Evolutionary conservation across 2,113 vertebrate species (phyloP), one percentile per base, ranked within the genome.

Genomic region (Laterallus jamaicensis): DNA sequence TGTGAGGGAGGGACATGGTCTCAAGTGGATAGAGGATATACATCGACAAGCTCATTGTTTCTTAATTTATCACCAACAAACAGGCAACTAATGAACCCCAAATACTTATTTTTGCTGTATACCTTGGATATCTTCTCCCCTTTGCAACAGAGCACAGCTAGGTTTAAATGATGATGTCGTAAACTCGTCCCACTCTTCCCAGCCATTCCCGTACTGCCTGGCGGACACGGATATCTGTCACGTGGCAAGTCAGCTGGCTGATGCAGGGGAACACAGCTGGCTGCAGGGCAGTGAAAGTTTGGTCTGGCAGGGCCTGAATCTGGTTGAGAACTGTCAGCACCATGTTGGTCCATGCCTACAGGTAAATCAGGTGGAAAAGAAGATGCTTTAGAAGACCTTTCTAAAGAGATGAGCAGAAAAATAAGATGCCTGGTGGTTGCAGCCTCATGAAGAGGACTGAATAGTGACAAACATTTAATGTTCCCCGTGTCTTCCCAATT

Each of bases 341-440:
- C 99, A 99, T 99, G 97, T 98, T 99, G 98, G 99, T 99, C 99
- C 99, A 99, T 0, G 99, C 99, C 99, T 99, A 85, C 15, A 31
- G 94, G 78, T 29, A 83, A 86, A 91, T 52, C 6, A 4, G 47
- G 92, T 59, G 58, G 4, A 21, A 62, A 86, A 71, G 58, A 58
- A 39, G 20, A 2, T 22, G 60, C 18, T 69, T 92, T 37, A 90
- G 50, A 85, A 87, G 26, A 75, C 19, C 24, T 37, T 93, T 60
- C 26, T 54, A 63, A 73, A 85, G 2, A 63, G 59, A n/a, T 31
- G 12, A 93, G n/a, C n/a, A 63, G 63, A 90, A 92, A 92, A 69
- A 68, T 18, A 67, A 71, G 39, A 1, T 16, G 49, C 3, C 24
- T 52, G 6, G 26, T 75, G n/a, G 18, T 0, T 89, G 32, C 39